These are phyloP conservation scores for Ophthalmolycus amberensis DNA, from an alignment of 2,113 vertebrate species.

Conservation along the genomic window DNA sequence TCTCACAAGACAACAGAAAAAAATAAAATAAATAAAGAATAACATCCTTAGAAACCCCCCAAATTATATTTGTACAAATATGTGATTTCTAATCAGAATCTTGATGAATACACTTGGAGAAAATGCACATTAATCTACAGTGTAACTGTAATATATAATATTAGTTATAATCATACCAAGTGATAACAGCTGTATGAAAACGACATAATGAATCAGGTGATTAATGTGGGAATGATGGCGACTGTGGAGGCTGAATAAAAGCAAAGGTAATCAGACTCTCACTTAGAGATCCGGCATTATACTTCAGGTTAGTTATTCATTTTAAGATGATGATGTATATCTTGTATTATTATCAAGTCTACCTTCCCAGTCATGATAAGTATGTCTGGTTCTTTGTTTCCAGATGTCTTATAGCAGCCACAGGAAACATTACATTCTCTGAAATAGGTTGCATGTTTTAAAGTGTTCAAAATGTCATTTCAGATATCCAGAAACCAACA, in stretches of 20 bases:
- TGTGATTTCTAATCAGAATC: not conserved
- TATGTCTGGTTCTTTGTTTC: not conserved
- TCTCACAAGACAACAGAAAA: conserved; percentile 55
- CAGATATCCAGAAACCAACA: not conserved
- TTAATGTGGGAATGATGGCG: not conserved
- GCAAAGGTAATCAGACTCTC: not conserved
- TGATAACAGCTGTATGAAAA: not conserved
- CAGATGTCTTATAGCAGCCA: not conserved
- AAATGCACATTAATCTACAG: not conserved
- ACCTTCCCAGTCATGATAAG: not conserved
- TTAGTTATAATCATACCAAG: not conserved
- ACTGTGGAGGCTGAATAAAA: not conserved
- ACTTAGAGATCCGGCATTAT: not conserved
- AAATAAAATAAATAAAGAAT: conserved; percentile 1
- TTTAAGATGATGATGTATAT: not conserved
- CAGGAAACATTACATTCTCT: not conserved
- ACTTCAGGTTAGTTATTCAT: not conserved
- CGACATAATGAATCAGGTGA: not conserved
- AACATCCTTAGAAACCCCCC: not conserved
- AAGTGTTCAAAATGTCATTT: not conserved
- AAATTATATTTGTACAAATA: not conserved
- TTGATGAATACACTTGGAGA: not conserved
- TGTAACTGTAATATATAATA: not conserved
- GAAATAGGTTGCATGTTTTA: not conserved
- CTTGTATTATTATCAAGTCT: not conserved